Percentiles rank a stretch among this genome's conserved stretches.
These are phyloP conservation scores for Sphyrna mokarran DNA, from an alignment of 2,113 vertebrate genomes.

Conservation along the genomic window DNA sequence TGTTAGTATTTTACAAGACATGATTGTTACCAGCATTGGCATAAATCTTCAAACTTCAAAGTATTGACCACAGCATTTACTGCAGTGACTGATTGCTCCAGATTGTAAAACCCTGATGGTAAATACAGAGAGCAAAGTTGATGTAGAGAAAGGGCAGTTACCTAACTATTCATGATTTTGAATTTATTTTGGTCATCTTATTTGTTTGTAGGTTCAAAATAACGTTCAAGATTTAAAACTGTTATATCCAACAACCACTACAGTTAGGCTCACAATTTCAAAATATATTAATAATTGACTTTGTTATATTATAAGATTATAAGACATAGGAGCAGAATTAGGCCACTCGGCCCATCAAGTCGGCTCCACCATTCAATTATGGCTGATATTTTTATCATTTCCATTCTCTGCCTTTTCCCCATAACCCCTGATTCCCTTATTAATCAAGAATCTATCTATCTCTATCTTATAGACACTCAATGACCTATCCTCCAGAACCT, in stretches of 20 bases:
- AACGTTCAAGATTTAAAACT: neutral
- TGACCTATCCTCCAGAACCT: too few relatives aligned
- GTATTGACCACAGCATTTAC: neutral
- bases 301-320: neutral
- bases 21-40: neutral
- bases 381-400: too few relatives aligned
- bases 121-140: neutral
- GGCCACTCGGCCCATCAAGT: too few relatives aligned
- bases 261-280: neutral
- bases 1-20: neutral
- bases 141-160: neutral
- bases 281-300: neutral
- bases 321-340: too few relatives aligned
- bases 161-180: neutral
- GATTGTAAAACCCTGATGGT: neutral
- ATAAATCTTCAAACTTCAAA: conserved; percentile 18
- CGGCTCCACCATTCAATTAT: too few relatives aligned
- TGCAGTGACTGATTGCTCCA: neutral
- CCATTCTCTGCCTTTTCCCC: too few relatives aligned
- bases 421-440: too few relatives aligned
- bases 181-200: neutral
- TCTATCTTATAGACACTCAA: too few relatives aligned
- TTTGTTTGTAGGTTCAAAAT: neutral
- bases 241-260: neutral
- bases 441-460: too few relatives aligned